Evolutionary conservation across 2,797 vertebrate genomes (phyloP).

Genomic region (Mionectes olivaceus): DNA sequence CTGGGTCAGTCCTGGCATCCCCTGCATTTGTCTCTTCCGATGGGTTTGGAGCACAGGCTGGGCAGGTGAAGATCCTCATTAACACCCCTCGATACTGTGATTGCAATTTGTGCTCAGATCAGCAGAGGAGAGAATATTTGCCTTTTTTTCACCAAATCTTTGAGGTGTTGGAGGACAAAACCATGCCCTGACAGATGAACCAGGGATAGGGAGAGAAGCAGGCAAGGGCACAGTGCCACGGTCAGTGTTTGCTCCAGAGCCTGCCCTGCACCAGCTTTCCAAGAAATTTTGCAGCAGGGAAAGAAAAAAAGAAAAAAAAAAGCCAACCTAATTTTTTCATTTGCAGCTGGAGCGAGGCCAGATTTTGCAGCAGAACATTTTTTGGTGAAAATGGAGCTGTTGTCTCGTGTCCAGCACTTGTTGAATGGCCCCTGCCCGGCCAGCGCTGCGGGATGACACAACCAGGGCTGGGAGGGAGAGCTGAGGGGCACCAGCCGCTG

Average conservation of each 20-base stretch:
- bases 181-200: fast-evolving
- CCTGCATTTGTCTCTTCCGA: fast-evolving
- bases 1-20: neutral
- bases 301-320: neutral
- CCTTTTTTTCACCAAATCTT: neutral
- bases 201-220: neutral
- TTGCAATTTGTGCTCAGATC: neutral
- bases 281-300: neutral
- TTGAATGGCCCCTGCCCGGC: neutral
- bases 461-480: neutral
- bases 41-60: neutral
- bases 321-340: neutral
- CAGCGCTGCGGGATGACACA: neutral
- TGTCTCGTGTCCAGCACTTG: neutral
- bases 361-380: neutral
- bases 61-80: neutral
- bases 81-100: neutral
- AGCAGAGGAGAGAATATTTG: neutral
- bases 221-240: neutral
- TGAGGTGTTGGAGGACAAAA: neutral
- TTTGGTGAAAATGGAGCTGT: neutral
- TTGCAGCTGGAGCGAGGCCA: neutral
- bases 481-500: neutral
- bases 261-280: neutral
- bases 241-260: neutral